Evolutionary conservation across 2,797 vertebrate genomes (phyloP).

Genomic region (Brachyrhaphis roseni): DNA sequence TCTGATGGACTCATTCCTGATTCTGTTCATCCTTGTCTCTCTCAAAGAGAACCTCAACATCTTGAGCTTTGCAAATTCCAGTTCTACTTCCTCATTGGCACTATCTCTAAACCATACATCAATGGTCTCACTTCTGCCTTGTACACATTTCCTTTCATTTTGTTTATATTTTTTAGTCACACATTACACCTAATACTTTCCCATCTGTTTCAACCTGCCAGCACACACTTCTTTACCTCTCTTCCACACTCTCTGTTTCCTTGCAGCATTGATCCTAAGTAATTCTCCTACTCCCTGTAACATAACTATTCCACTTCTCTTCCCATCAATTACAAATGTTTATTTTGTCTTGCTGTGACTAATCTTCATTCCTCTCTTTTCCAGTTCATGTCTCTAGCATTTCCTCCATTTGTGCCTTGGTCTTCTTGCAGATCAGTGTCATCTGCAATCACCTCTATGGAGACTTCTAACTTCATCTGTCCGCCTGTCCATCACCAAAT

Average conservation of each 20-base stretch:
- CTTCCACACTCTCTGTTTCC: not conserved
- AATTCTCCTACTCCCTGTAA: not conserved
- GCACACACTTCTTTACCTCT: not conserved
- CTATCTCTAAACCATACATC: not conserved
- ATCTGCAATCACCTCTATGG: not conserved
- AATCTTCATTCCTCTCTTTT: not conserved
- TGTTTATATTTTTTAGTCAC: not conserved
- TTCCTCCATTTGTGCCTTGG: not conserved
- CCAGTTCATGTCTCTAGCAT: not conserved
- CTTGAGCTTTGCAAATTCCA: no score
- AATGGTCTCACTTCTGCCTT: not conserved
- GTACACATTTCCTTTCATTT: not conserved
- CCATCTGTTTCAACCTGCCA: not conserved
- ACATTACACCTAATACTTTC: not conserved
- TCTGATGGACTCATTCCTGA: no score
- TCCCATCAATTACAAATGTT: not conserved
- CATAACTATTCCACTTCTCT: not conserved
- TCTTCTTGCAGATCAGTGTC: not conserved
- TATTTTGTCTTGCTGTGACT: not conserved
- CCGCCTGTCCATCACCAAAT: not conserved
- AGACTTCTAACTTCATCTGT: not conserved
- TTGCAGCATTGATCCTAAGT: not conserved
- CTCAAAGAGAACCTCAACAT: no score
- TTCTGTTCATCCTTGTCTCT: no score
- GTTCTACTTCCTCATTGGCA: no score